Evolutionary conservation across 2,888 invertebrate species (phyloP).

Genomic region (Anarsia innoxiella): DNA sequence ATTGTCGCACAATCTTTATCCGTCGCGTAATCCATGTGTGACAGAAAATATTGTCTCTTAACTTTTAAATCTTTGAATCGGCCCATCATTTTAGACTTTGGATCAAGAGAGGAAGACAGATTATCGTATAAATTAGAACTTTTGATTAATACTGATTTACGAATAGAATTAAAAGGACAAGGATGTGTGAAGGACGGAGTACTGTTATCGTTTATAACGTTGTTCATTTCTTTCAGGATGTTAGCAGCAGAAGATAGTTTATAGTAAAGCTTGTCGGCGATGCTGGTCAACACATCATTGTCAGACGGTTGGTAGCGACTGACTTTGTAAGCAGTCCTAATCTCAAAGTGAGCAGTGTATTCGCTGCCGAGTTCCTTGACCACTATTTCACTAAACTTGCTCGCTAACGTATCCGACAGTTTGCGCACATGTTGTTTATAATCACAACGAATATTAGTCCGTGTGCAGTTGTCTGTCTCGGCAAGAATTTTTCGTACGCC

Average conservation of each 20-base stretch:
- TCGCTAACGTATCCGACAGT: conserved; percentile 48
- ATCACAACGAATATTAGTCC: conserved; percentile 49
- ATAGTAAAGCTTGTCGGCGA: conserved; percentile 53
- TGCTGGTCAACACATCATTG: conserved; percentile 42
- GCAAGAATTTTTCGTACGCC: conserved; percentile 37
- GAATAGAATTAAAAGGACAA: conserved; percentile 66
- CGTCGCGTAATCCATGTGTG: conserved; percentile 62
- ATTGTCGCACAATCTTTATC: conserved; percentile 58
- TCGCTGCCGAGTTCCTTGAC: conserved; percentile 61
- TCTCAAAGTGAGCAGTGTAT: conserved; percentile 55
- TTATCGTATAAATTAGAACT: conserved; percentile 44
- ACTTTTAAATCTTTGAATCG: conserved; percentile 65
- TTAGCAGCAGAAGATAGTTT: conserved; percentile 56
- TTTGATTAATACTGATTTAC: conserved; percentile 62
- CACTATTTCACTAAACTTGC: conserved; percentile 54
- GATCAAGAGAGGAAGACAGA: conserved; percentile 32
- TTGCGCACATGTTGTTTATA: conserved; percentile 51
- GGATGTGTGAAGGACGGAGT: conserved; percentile 68
- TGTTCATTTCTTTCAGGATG: conserved; percentile 58
- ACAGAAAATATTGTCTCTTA: conserved; percentile 63
- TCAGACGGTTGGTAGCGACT: conserved; percentile 49
- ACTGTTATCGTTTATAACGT: conserved; percentile 43
- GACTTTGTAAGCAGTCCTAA: conserved; percentile 54
- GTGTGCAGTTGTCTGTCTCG: conserved; percentile 55
- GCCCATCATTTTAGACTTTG: conserved; percentile 45